Percentiles rank a stretch among this genome's conserved stretches.
These are phyloP conservation scores for Sepioteuthis lessoniana DNA, from an alignment of 2,888 invertebrate genomes.

Conservation along the genomic window DNA sequence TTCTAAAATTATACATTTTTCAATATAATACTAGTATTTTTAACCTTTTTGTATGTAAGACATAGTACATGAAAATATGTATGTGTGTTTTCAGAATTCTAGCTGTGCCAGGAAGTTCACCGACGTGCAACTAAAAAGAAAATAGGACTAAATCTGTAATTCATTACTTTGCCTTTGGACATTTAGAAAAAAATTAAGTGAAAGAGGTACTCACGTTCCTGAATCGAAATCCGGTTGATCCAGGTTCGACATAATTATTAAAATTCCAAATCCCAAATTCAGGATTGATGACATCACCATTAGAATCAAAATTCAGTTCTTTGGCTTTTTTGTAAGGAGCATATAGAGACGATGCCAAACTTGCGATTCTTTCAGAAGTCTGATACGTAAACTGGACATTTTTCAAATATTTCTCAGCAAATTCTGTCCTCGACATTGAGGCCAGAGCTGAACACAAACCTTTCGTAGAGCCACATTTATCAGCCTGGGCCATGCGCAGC, in stretches of 20 bases:
- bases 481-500: slow-evolving; percentile 64
- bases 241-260: slow-evolving; percentile 60
- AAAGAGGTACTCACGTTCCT: slow-evolving; percentile 58
- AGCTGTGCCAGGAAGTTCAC: too few relatives aligned
- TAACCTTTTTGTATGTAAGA: too few relatives aligned
- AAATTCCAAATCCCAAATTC: slow-evolving; percentile 69
- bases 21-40: too few relatives aligned
- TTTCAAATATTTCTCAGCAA: slow-evolving; percentile 65
- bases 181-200: not conserved
- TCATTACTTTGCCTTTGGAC: too few relatives aligned
- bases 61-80: too few relatives aligned
- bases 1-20: too few relatives aligned
- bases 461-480: slow-evolving; percentile 58
- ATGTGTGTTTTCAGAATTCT: too few relatives aligned
- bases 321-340: slow-evolving; percentile 68
- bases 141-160: too few relatives aligned
- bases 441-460: slow-evolving; percentile 63
- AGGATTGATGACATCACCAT: slow-evolving; percentile 66
- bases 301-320: slow-evolving; percentile 60
- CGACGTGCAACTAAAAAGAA: too few relatives aligned
- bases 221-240: slow-evolving; percentile 59
- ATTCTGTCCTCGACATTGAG: slow-evolving; percentile 59
- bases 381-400: slow-evolving; percentile 68
- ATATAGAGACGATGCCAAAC: slow-evolving; percentile 65
- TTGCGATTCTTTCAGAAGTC: slow-evolving; percentile 66